A percentile compares a stretch with the other conserved stretches of the same genome.
These are phyloP conservation scores for Oenanthe oenanthe DNA, from an alignment of 2,113 vertebrate genomes.

Conservation along the genomic window DNA sequence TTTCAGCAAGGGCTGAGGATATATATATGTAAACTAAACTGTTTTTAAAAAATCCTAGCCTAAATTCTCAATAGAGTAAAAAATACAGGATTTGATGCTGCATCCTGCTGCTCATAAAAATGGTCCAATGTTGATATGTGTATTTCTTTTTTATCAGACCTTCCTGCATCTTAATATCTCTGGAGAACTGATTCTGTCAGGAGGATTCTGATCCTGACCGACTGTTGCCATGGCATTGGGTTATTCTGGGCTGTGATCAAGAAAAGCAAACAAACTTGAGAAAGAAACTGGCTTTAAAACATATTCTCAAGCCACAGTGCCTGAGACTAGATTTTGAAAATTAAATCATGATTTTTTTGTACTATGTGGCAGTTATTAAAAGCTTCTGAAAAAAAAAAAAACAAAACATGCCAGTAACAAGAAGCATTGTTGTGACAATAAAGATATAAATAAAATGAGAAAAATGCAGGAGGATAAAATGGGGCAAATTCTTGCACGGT, in stretches of 20 bases:
- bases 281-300: not conserved
- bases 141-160: constrained; percentile 23
- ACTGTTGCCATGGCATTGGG: constrained; percentile 34
- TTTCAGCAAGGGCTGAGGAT: not conserved
- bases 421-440: not conserved
- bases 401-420: not conserved
- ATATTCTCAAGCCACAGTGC: not conserved
- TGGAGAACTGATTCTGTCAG: constrained; percentile 37
- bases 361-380: not conserved
- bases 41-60: not conserved
- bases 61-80: not conserved
- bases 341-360: not conserved
- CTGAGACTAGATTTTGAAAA: not conserved
- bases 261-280: constrained; percentile 29
- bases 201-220: constrained; percentile 17
- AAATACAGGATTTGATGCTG: not conserved
- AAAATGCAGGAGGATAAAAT: not conserved
- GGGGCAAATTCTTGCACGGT: not conserved
- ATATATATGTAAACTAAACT: not conserved
- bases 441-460: not conserved
- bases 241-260: constrained; percentile 40
- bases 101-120: not conserved
- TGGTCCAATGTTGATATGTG: not conserved
- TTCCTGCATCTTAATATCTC: constrained; percentile 38
- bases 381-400: not conserved